Evolutionary conservation across 2,888 invertebrate species (phyloP).

Genomic region (Chaitophorus viminalis): DNA sequence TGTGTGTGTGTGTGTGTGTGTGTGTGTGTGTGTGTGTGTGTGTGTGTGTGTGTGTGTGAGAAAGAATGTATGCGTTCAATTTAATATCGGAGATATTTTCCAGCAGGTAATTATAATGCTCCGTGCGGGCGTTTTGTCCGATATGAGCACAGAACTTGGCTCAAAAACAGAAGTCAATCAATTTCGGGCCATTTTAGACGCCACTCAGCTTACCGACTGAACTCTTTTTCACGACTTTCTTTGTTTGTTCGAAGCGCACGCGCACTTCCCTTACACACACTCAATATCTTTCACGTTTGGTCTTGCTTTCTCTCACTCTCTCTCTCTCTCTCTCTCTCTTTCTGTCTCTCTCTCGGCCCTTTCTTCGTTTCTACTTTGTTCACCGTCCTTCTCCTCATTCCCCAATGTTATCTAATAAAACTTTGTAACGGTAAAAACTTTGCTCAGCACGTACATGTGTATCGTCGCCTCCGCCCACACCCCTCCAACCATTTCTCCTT

Average conservation of each 20-base stretch:
- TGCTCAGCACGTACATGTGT: not conserved
- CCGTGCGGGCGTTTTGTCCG: not conserved
- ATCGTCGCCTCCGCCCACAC: not conserved
- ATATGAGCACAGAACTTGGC: not conserved
- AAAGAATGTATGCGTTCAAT: not conserved
- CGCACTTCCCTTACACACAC: too few species aligned
- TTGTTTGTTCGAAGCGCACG: not conserved
- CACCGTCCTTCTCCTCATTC: not conserved
- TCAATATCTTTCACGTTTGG: not conserved
- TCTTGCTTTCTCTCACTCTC: slow-evolving; percentile 62
- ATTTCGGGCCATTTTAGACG: not conserved
- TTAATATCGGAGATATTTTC: not conserved
- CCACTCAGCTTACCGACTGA: not conserved
- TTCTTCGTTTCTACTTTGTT: slow-evolving; percentile 38
- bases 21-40: not conserved
- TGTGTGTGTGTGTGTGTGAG: not conserved
- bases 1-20: not conserved
- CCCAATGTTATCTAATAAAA: slow-evolving; percentile 29
- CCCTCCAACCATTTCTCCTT: not conserved
- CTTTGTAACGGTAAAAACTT: slow-evolving; percentile 48
- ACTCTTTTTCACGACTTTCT: not conserved
- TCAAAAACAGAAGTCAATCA: slow-evolving; percentile 13
- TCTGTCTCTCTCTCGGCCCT: not conserved
- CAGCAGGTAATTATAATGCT: slow-evolving; percentile 27
- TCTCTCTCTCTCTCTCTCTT: slow-evolving; percentile 61